phyloP scores from a whole-genome alignment of 2,113 vertebrate genomes.

The Columbina picui region DNA sequence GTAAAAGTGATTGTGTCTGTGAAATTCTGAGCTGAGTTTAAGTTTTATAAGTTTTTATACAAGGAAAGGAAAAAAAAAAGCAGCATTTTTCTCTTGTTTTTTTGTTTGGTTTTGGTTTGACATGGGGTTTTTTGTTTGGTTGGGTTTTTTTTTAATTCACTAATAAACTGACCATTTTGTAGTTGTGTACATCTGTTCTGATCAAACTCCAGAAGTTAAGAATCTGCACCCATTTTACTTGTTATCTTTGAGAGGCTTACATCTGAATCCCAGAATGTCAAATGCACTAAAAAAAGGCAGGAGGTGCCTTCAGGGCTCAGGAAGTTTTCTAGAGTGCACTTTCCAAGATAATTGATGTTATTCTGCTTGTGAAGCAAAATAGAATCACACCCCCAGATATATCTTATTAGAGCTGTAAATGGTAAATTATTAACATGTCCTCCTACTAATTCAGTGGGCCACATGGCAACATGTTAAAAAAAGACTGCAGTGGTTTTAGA shows the following conservation, averaged over 20 bases:
- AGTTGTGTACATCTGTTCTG: background rate
- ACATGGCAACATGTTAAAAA: background rate
- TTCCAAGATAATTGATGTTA: background rate
- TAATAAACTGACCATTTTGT: background rate
- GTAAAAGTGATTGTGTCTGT: background rate
- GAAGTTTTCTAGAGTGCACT: background rate
- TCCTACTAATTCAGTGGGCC: background rate
- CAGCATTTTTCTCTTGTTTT: fast-evolving
- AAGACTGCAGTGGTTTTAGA: background rate
- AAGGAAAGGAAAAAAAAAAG: background rate
- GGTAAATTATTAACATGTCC: background rate
- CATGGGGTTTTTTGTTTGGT: background rate
- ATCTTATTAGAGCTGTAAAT: background rate
- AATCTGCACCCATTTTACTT: background rate
- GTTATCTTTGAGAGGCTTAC: background rate
- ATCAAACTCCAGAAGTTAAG: background rate
- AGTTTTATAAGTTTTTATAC: background rate
- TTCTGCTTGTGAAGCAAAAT: background rate
- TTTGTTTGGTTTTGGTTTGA: background rate
- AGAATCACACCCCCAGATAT: background rate
- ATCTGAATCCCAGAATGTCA: background rate
- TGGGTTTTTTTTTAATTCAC: background rate
- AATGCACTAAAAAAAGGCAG: background rate
- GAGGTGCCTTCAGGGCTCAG: background rate
- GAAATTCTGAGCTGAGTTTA: background rate